Evolutionary conservation across 1,140 invertebrate species (phyloP).

Genomic region (Arion vulgaris): DNA sequence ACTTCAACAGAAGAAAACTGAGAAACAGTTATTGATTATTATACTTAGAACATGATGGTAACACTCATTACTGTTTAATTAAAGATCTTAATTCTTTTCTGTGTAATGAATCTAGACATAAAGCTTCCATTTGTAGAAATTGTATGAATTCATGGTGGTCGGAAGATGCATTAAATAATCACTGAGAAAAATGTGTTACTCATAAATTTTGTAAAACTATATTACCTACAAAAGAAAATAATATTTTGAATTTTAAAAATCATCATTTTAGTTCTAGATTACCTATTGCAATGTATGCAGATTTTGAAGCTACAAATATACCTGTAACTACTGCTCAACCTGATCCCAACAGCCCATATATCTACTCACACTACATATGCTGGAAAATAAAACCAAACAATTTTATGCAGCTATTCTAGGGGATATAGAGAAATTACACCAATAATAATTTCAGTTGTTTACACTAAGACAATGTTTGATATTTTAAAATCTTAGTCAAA

Average conservation of each 20-base stretch:
- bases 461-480: too few species aligned
- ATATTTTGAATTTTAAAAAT: conserved; percentile 9
- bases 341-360: neutral
- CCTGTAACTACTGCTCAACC: neutral
- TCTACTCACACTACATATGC: too few species aligned
- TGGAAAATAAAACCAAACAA: too few species aligned
- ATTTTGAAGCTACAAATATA: too few species aligned
- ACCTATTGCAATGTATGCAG: too few species aligned
- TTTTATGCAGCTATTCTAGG: too few species aligned
- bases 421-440: too few species aligned
- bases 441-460: too few species aligned
- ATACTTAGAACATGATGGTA: conserved; percentile 4
- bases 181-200: conserved; percentile 1
- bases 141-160: neutral
- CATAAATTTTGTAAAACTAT: too few species aligned
- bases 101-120: neutral
- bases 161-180: conserved; percentile 5
- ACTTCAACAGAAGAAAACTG: conserved; percentile 1
- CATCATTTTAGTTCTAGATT: conserved; percentile 15
- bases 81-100: too few species aligned
- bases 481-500: too few species aligned
- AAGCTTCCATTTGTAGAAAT: conserved; percentile 10
- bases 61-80: too few species aligned
- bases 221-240: neutral
- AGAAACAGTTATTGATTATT: conserved; percentile 12